Evolutionary conservation across 2,797 vertebrate genomes (phyloP), one percentile per base, ranked within the genome.

Genomic region (Sebastes diploproa): DNA sequence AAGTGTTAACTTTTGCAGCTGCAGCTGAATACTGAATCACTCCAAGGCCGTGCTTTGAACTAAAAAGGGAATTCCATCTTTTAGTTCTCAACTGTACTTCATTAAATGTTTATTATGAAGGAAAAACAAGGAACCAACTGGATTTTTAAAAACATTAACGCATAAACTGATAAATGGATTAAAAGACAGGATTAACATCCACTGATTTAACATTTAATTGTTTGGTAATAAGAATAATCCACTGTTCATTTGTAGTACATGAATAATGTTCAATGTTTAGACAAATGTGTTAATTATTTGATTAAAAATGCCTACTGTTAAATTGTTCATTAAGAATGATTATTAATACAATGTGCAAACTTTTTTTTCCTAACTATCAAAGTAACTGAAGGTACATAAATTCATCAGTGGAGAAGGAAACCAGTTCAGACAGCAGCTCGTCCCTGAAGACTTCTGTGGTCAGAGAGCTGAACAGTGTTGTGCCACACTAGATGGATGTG

Each of bases 361-460:
- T 7, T 46, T 72, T 23, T 23, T 27, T n/a, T n/a, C 50, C 46
- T 32, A 20, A 56, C 11, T 20, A 22, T 62, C n/a, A 56, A 68
- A 18, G 32, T 50, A 54, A 62, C 34, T 60, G 42, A 63, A 65
- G 65, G 34, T 75, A 16, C 18, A 76, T 1, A 25, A 11, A 11
- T 63, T 59, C 52, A 61, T 64, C 61, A 42, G 34, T n/a, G 38
- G 25, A 81, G 46, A 82, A 80, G 80, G 13, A 89, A 90, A 91
- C 42, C 75, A 78, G 81, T 64, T 86, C 56, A 84, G 92, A 91
- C 87, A 90, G 90, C 77, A 85, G 88, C 86, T 81, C 16, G 72
- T 91, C 89, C 86, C 91, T 56, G 66, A 83, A 82, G 91, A 75
- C 86, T 12, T 75, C 66, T 90, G 90, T 81, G 89, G 86, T 92